Base-by-base conservation (phyloP, 2,113 vertebrate species). In the Hucho hucho region DNA sequence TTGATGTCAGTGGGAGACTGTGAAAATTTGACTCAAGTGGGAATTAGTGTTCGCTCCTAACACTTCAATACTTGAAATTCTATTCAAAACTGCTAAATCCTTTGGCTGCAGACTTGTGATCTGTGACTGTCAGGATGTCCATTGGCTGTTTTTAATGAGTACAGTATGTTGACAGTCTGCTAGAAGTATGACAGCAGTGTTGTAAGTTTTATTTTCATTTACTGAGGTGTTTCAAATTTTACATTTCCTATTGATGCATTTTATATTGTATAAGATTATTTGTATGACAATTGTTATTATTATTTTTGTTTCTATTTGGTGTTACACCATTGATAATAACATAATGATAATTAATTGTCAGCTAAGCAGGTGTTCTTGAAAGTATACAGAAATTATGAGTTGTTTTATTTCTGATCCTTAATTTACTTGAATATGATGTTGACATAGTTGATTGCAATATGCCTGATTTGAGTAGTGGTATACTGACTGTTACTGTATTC, bases 31-130 rank as follows among this genome's bases (percentile, higher is more conserved):
- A 53, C 49, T 53, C 0, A 53, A 53, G 49, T 53, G 49, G 14
- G 18, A 53, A 53, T 53, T 18, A 53, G 13, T 53, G 16, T 53
- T 14, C 16, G 49, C 14, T 43, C 49, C 4, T 16, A 53, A 80
- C 71, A 79, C 74, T 78, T 88, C 65, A 84, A 91, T 93, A 94
- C 93, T 94, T 94, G 93, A 94, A 94, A 87, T 86, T 86, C 83
- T 75, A 59, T 83, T 70, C 84, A 73, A 83, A 83, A 87, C 85
- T 90, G 90, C 87, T 90, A 86, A 88, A 83, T 76, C 78, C 75
- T 73, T 4, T 81, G 72, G 80, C 80, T 84, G 88, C 75, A 75
- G 77, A 82, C 32, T 67, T 59, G 29, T 49, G 56, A 77, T 66
- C 37, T 64, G 26, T 29, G 37, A 59, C 83, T 83, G 72, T 76